These are phyloP conservation scores for Pegoplata infirma DNA, from an alignment of 2,888 invertebrate species.

Conservation along the genomic window DNA sequence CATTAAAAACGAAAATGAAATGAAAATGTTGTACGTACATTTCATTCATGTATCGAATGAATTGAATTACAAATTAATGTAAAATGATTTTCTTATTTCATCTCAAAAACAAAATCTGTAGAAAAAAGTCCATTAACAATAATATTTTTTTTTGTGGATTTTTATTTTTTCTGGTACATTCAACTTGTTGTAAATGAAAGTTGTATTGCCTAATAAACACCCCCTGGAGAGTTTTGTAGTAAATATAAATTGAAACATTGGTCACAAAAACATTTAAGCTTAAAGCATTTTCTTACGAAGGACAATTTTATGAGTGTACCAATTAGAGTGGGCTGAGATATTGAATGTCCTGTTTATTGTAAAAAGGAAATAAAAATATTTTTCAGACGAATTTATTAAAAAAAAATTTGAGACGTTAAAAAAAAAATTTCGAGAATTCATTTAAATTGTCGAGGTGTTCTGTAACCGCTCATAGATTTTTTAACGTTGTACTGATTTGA, in stretches of 20 bases:
- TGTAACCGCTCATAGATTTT: too few species aligned
- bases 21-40: conserved; percentile 37
- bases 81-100: background rate
- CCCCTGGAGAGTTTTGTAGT: conserved; percentile 33
- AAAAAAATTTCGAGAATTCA: too few species aligned
- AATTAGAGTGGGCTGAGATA: too few species aligned
- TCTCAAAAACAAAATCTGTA: background rate
- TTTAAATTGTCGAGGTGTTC: too few species aligned
- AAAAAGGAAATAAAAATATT: too few species aligned
- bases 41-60: conserved; percentile 38
- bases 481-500: too few species aligned
- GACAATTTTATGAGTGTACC: conserved; percentile 16
- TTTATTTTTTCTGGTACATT: conserved; percentile 1
- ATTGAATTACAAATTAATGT: conserved; percentile 49
- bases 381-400: too few species aligned
- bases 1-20: conserved; percentile 50
- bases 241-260: background rate
- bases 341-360: too few species aligned
- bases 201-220: conserved; percentile 55
- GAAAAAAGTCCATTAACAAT: conserved; percentile 1
- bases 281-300: background rate
- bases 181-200: conserved; percentile 54
- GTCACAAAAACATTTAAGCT: background rate
- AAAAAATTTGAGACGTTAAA: too few species aligned
- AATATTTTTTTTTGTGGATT: conserved; percentile 1